These are phyloP conservation scores for Labroides dimidiatus DNA, from an alignment of 2,797 vertebrate genomes.

Conservation along the genomic window DNA sequence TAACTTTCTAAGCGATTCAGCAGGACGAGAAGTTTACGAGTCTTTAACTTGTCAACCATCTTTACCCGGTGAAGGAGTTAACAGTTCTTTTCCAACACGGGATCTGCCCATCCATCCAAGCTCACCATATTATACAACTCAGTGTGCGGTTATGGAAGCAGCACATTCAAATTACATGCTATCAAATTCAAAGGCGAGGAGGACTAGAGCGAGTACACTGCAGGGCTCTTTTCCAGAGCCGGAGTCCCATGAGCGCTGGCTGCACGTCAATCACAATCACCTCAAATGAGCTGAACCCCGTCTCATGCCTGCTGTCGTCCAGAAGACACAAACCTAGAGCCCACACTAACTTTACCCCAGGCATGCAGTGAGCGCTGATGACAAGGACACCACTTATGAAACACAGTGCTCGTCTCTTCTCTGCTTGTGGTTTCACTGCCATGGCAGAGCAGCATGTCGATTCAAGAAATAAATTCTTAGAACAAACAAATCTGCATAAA, in stretches of 20 bases:
- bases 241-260: conserved; percentile 61
- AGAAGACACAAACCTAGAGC: conserved; percentile 64
- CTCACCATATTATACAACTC: conserved; percentile 77
- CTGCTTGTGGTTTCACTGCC: conserved; percentile 16
- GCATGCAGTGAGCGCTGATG: conserved; percentile 22
- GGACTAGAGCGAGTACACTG: conserved; percentile 47
- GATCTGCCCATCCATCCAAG: conserved; percentile 58
- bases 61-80: conserved; percentile 68
- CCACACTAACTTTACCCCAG: conserved; percentile 15
- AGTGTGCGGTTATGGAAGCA: conserved; percentile 78
- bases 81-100: conserved; percentile 52
- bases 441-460: conserved; percentile 4
- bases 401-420: conserved; percentile 23
- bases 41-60: conserved; percentile 50
- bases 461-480: conserved; percentile 12
- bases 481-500: conserved; percentile 56
- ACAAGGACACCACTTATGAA: conserved; percentile 40
- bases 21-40: conserved; percentile 18
- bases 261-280: conserved; percentile 70
- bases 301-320: conserved; percentile 50
- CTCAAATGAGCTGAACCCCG: conserved; percentile 63
- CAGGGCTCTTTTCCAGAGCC: conserved; percentile 51
- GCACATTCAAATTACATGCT: conserved; percentile 83
- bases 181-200: conserved; percentile 75
- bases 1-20: conserved; percentile 24